These are phyloP conservation scores for Hiodon alosoides DNA, from an alignment of 2,113 vertebrate genomes.

Conservation along the genomic window DNA sequence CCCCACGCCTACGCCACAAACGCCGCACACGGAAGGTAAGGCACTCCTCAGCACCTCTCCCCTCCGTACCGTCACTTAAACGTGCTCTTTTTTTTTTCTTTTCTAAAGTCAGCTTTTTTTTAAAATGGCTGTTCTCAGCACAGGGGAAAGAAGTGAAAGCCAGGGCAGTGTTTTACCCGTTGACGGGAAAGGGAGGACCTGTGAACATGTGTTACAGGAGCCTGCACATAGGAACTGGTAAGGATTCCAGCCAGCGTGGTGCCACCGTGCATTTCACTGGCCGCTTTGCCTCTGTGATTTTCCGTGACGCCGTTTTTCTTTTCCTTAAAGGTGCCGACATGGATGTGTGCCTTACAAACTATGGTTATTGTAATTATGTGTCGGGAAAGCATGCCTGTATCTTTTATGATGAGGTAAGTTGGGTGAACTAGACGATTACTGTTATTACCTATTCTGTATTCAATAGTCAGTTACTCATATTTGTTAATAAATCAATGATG, in stretches of 20 bases:
- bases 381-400: constrained; percentile 98
- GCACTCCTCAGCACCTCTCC: not conserved
- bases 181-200: constrained; percentile 78
- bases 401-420: constrained; percentile 92
- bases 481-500: too few species aligned
- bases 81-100: too few species aligned
- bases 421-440: not conserved
- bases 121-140: constrained; percentile 55
- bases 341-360: constrained; percentile 99
- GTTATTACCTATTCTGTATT: not conserved
- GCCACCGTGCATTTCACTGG: not conserved
- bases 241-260: constrained; percentile 28
- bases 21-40: constrained; percentile 66
- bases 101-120: not conserved
- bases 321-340: constrained; percentile 85
- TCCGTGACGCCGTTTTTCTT: not conserved
- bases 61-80: not conserved
- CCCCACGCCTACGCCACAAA: constrained; percentile 52
- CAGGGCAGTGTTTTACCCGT: constrained; percentile 87
- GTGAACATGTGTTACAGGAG: constrained; percentile 96
- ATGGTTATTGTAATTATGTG: constrained; percentile 94
- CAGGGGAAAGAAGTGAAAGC: constrained; percentile 85
- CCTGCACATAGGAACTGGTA: constrained; percentile 95
- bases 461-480: not conserved
- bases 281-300: not conserved